A percentile compares a stretch with the other conserved stretches of the same genome.
phyloP scores from a whole-genome alignment of 2,888 invertebrate species.

The Tipula helvola region DNA sequence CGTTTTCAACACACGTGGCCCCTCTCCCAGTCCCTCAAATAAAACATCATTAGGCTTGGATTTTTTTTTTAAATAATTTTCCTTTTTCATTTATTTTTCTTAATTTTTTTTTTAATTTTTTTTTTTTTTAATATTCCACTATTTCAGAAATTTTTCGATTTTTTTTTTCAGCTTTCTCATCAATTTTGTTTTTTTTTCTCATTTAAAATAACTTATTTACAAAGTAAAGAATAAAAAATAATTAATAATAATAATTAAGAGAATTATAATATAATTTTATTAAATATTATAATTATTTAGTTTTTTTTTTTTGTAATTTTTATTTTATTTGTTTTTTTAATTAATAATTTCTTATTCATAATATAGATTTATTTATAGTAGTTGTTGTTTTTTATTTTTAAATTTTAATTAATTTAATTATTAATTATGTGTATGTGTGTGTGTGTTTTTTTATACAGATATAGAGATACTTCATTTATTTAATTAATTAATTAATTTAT shows the following conservation, averaged over 20 bases:
- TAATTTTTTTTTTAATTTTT: background rate
- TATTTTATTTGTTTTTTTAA: background rate
- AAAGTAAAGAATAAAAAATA: background rate
- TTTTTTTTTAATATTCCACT: background rate
- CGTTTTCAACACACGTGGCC: too few relatives aligned
- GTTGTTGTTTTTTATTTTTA: background rate
- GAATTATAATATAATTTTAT: background rate
- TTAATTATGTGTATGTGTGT: background rate
- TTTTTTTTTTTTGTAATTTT: background rate
- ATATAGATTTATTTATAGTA: background rate
- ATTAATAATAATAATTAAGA: background rate
- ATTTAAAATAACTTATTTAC: background rate
- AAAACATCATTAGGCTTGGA: background rate
- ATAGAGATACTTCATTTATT: background rate
- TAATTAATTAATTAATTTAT: background rate
- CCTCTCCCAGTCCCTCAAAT: background rate
- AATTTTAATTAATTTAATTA: background rate
- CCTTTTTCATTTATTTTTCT: background rate
- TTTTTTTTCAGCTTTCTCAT: background rate
- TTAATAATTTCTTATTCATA: background rate
- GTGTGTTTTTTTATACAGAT: background rate
- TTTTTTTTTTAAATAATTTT: background rate
- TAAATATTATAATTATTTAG: background rate
- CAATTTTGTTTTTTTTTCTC: background rate
- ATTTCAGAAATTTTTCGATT: background rate